These are phyloP conservation scores for Brachycybe producta DNA, from an alignment of 2,888 invertebrate genomes.

Conservation along the genomic window DNA sequence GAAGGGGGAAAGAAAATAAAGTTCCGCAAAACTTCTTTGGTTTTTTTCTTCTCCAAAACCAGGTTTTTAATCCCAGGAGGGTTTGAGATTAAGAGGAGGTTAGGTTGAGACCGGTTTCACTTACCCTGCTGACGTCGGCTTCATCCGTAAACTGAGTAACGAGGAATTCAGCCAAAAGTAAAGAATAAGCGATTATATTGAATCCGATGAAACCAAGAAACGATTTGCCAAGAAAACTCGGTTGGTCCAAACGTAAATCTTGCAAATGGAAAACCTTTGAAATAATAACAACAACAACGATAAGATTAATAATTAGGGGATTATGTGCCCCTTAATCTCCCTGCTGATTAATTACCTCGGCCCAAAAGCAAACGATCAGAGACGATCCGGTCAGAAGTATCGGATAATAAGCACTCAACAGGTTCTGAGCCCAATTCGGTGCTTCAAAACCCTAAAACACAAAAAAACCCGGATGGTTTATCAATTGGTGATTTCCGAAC, in stretches of 20 bases:
- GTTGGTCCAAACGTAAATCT: slow-evolving; percentile 73
- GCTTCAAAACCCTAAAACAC: slow-evolving; percentile 24
- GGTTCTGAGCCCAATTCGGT: slow-evolving; percentile 71
- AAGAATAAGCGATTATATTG: slow-evolving; percentile 73
- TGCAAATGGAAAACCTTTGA: slow-evolving; percentile 75
- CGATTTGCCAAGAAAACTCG: slow-evolving; percentile 80
- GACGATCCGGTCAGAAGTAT: slow-evolving; percentile 77
- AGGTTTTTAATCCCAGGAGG: no score
- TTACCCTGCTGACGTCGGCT: slow-evolving; percentile 43
- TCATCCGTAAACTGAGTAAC: slow-evolving; percentile 42
- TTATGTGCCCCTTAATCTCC: no score
- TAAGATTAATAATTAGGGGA: neutral
- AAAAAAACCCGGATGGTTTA: slow-evolving; percentile 1
- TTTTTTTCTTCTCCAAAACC: no score
- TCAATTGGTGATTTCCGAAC: neutral
- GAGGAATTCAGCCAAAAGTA: slow-evolving; percentile 59
- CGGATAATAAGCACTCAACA: slow-evolving; percentile 81
- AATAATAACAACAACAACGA: slow-evolving; percentile 5
- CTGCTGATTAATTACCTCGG: slow-evolving; percentile 55
- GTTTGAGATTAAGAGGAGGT: no score
- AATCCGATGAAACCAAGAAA: slow-evolving; percentile 79
- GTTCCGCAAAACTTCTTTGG: no score
- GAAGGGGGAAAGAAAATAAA: no score
- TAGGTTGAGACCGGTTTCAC: no score
- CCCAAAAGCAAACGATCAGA: slow-evolving; percentile 85